Evolutionary conservation across 2,888 invertebrate species (phyloP).

Genomic region (Apocheima hispidaria): DNA sequence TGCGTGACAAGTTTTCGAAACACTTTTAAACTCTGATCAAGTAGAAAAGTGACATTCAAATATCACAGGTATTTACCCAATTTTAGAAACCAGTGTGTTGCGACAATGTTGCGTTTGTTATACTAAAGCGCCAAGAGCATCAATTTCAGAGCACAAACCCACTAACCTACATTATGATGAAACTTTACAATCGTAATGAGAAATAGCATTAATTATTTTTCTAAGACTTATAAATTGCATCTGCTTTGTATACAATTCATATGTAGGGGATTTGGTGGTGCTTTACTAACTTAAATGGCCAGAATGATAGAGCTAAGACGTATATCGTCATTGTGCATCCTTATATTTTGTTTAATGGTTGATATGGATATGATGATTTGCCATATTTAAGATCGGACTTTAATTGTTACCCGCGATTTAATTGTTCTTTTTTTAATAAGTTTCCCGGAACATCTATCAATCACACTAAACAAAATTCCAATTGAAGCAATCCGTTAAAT

Average conservation of each 20-base stretch:
- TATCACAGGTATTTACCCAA: slow-evolving; percentile 31
- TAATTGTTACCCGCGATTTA: no score
- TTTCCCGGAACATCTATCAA: background rate
- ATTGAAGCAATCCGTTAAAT: background rate
- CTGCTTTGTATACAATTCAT: background rate
- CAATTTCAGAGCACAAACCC: slow-evolving; percentile 38
- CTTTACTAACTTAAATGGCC: no score
- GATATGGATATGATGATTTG: background rate
- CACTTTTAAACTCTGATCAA: slow-evolving; percentile 23
- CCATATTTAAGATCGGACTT: no score
- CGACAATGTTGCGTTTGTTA: slow-evolving; percentile 38
- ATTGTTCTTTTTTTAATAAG: no score
- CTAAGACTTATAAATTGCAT: background rate
- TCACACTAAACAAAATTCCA: background rate
- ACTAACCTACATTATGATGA: slow-evolving; percentile 39
- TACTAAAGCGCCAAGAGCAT: slow-evolving; percentile 38
- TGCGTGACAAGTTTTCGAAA: slow-evolving; percentile 25
- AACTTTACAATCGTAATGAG: slow-evolving; percentile 30
- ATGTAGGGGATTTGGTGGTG: no score
- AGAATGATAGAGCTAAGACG: background rate
- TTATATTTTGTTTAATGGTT: no score
- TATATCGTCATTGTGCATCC: no score
- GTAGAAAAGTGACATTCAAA: slow-evolving; percentile 28
- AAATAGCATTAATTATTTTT: slow-evolving; percentile 21
- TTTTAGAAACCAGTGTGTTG: slow-evolving; percentile 34